These are phyloP conservation scores for Olivierus martensii DNA, from an alignment of 1,140 invertebrate species.

Conservation along the genomic window DNA sequence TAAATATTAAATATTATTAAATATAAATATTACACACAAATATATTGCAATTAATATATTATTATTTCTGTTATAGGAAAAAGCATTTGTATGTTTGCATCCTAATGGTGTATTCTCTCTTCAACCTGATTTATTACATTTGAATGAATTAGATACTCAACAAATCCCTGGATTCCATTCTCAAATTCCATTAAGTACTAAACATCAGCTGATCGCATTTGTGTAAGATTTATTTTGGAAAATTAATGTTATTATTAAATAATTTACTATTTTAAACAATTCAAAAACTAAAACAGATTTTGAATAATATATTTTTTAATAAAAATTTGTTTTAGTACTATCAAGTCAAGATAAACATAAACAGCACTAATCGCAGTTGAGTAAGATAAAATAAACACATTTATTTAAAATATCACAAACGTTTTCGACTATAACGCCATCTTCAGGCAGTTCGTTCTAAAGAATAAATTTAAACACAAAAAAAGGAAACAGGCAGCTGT, in stretches of 20 bases:
- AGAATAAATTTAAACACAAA: too few species aligned
- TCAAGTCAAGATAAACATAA: neutral
- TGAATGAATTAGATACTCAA: conserved; percentile 56
- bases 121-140: conserved; percentile 59
- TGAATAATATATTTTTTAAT: neutral
- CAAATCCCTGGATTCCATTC: conserved; percentile 45
- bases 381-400: neutral
- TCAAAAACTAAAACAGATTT: neutral
- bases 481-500: too few species aligned
- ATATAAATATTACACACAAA: neutral
- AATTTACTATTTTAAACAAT: neutral
- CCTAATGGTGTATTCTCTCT: conserved; percentile 78
- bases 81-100: conserved; percentile 79
- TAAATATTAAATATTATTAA: neutral
- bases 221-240: conserved; percentile 47
- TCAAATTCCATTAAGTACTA: conserved; percentile 56
- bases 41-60: neutral
- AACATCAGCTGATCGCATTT: conserved; percentile 78
- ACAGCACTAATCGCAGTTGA: neutral
- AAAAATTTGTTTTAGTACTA: neutral
- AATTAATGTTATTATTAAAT: neutral
- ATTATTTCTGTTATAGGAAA: conserved; percentile 27
- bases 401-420: too few species aligned
- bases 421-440: too few species aligned
- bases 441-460: too few species aligned